Evolutionary conservation across 2,113 vertebrate species (phyloP).

Genomic region (Eulemur macaco): DNA sequence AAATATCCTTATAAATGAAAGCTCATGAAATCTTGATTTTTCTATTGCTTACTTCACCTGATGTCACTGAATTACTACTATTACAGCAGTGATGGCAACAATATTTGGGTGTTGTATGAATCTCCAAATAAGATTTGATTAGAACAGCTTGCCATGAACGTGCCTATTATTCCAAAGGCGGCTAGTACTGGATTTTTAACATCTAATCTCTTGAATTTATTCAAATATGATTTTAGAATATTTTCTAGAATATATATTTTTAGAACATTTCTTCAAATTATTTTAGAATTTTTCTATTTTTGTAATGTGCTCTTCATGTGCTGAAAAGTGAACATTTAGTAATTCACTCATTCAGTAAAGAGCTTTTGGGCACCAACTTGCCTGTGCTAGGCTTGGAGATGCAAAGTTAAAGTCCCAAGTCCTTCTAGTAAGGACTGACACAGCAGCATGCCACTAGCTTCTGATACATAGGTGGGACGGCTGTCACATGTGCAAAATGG

Average conservation of each 20-base stretch:
- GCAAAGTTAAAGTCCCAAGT: neutral
- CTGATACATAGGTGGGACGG: neutral
- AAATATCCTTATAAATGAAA: neutral
- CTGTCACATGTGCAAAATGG: neutral
- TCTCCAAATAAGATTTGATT: neutral
- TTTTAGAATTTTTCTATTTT: neutral
- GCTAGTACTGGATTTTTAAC: neutral
- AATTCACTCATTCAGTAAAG: neutral
- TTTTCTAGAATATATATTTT: neutral
- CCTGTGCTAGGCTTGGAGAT: neutral
- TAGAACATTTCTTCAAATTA: neutral
- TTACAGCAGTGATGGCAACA: neutral
- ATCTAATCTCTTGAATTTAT: neutral
- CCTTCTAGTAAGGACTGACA: neutral
- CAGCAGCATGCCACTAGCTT: neutral
- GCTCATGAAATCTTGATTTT: neutral
- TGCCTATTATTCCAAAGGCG: neutral
- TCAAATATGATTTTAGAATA: neutral
- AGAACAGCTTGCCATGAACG: neutral
- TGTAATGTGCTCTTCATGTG: neutral
- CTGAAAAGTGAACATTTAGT: neutral
- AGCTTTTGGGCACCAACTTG: neutral
- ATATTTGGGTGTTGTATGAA: neutral
- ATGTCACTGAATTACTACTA: no score
- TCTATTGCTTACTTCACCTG: neutral